Base-by-base conservation (phyloP, 2,797 vertebrate genomes). In the Spinibarbus caldwelli region DNA sequence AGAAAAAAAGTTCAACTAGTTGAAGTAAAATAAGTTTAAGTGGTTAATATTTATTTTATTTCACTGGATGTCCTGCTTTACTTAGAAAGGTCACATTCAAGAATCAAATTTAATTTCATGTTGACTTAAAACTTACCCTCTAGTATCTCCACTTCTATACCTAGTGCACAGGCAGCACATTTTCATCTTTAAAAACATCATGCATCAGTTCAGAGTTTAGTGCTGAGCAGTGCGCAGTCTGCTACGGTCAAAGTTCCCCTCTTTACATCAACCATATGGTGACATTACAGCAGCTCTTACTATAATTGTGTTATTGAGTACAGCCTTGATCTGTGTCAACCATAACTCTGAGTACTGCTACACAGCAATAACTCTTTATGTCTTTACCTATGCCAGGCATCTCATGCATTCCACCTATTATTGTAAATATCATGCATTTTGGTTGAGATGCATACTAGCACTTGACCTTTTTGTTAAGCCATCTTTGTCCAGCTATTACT, bases 241-340 rank as follows among this genome's bases (percentile, higher is more conserved):
- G 17, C 62, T 26, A 29, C 2, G 67, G 77, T 85, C 77, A 72
- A 85, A 80, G 54, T 52, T 85, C 64, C 23, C 31, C 17, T 64
- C 66, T 80, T 85, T 72, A 85, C 83, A 70, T 84, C 83, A 59
- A 71, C n/a, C 75, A 70, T 84, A 84, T 78, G 67, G 89, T 84
- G 91, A 92, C 91, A 94, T 94, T 94, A 95, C 93, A 94, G 90
- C 91, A 89, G 94, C 93, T 94, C 93, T 94, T 94, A 94, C 92
- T 94, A 92, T 94, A 94, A 95, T 95, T 94, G 94, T 93, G 90
- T 93, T 94, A 94, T 93, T 92, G 94, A 95, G 93, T 91, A 92
- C 92, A 91, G 90, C 91, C 92, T 91, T 92, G 91, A 93, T 94
- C 92, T 92, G 92, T 93, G 92, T 95, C 92, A 92, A 89, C 93